Conservation (phyloP, 2,113 vertebrate genomes). For the Stomatorhinus ivindoensis region DNA sequence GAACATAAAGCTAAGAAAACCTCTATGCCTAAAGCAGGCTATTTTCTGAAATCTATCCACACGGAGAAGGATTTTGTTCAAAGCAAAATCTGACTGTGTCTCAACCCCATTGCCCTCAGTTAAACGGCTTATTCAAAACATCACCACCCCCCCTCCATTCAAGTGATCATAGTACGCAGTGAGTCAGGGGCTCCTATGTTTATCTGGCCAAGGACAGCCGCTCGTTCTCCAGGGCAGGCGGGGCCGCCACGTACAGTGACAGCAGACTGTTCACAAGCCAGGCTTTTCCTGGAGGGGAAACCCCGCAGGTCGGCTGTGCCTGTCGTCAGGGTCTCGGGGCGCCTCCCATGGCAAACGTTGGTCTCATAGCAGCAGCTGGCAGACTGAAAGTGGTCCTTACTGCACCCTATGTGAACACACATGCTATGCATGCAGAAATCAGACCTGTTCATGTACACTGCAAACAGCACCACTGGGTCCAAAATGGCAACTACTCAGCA, state of each 20-base stretch:
- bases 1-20: not conserved
- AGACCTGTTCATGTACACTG: not conserved
- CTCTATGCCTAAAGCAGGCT: not conserved
- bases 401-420: not conserved
- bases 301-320: not conserved
- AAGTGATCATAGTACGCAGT: not conserved
- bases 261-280: conserved; percentile 20
- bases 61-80: not conserved
- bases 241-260: conserved; percentile 21
- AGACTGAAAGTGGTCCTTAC: not conserved
- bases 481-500: not conserved
- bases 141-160: not conserved
- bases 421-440: not conserved
- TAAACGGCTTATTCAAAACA: not conserved
- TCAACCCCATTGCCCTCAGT: not conserved
- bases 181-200: not conserved
- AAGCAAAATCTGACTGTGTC: not conserved
- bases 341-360: not conserved
- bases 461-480: not conserved
- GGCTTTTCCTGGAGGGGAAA: not conserved
- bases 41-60: not conserved
- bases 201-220: not conserved
- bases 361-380: not conserved
- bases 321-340: not conserved
- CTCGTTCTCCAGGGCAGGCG: not conserved